A percentile compares a stretch with the other conserved stretches of the same genome.
These are phyloP conservation scores for Anastrepha ludens DNA, from an alignment of 1,140 invertebrate genomes.

Conservation along the genomic window DNA sequence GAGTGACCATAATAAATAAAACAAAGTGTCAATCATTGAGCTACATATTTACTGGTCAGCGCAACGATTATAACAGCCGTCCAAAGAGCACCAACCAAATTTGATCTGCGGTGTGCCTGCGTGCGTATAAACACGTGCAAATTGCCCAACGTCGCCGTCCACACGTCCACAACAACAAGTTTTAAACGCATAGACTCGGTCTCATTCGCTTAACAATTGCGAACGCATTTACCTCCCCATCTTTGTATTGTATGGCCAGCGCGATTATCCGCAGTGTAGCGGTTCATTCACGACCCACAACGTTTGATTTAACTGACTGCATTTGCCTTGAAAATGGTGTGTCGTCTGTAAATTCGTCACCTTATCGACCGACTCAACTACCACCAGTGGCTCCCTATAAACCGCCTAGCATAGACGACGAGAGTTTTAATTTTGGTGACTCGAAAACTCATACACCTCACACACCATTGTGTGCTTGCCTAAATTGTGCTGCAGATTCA, in stretches of 20 bases:
- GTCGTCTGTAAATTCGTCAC: slow-evolving; percentile 18
- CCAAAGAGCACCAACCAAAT: neutral
- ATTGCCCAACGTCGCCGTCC: neutral
- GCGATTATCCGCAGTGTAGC: slow-evolving; percentile 55
- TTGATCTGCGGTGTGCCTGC: neutral
- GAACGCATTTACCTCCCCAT: neutral
- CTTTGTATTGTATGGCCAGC: slow-evolving; percentile 54
- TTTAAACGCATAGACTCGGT: no score
- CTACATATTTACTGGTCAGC: neutral
- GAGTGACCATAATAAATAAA: neutral
- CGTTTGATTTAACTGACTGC: neutral
- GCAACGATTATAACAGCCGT: slow-evolving; percentile 9
- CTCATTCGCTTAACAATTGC: neutral
- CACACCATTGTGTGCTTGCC: slow-evolving; percentile 3
- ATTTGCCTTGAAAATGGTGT: slow-evolving; percentile 36
- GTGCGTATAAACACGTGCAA: neutral
- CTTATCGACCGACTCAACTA: neutral
- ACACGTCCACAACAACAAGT: neutral
- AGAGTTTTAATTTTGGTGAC: slow-evolving; percentile 44
- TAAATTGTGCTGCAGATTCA: slow-evolving; percentile 13
- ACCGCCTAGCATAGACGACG: slow-evolving; percentile 34
- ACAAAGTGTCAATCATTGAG: slow-evolving; percentile 19
- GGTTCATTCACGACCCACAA: slow-evolving; percentile 36
- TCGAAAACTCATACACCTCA: slow-evolving; percentile 15
- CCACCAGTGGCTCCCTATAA: neutral